Evolutionary conservation across 2,113 vertebrate species (phyloP).

Genomic region (Phalacrocorax carbo): DNA sequence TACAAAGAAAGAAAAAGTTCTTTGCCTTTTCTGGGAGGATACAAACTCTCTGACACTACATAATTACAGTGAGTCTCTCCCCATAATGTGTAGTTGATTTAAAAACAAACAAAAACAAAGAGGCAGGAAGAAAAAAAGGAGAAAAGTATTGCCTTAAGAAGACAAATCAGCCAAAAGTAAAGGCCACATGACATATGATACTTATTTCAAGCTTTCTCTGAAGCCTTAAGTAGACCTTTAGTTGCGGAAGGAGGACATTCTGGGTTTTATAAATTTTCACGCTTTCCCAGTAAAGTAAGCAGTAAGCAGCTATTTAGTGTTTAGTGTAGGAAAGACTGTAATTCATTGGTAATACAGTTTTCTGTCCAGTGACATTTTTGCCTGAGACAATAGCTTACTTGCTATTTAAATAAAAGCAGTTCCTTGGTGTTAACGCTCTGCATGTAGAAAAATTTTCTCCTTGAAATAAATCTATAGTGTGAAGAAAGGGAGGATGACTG

Average conservation of each 20-base stretch:
- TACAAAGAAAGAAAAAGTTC: background rate
- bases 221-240: background rate
- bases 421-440: background rate
- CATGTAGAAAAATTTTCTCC: background rate
- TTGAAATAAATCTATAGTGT: background rate
- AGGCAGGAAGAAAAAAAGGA: background rate
- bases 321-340: background rate
- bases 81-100: background rate
- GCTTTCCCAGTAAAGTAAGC: background rate
- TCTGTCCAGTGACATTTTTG: background rate
- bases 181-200: rapidly evolving
- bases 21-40: background rate
- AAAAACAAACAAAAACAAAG: no score
- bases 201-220: background rate
- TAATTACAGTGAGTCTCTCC: background rate
- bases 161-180: background rate
- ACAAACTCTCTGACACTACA: background rate
- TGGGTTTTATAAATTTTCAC: background rate
- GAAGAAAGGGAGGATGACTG: background rate
- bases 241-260: background rate
- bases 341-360: background rate
- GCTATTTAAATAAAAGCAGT: background rate
- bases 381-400: background rate
- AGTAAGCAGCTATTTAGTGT: background rate
- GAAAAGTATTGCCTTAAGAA: background rate